Percentiles rank a stretch among this genome's conserved stretches.
Conservation (phyloP, 2,113 vertebrate species). For the Dromaius novaehollandiae region DNA sequence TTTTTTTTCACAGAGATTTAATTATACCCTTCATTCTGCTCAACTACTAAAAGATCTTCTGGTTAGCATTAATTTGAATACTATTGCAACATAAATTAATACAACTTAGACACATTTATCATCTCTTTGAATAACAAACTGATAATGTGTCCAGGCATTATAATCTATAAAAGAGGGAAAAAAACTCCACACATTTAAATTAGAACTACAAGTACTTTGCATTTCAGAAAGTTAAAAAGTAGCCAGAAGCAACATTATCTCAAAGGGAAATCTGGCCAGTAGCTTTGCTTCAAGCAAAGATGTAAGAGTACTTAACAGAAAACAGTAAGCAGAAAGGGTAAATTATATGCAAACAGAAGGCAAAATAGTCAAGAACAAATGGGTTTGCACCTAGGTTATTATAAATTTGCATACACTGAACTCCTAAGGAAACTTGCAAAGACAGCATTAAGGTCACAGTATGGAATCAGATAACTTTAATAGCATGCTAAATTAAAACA, state of each 20-base stretch:
- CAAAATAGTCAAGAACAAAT: not conserved
- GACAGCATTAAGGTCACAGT: not conserved
- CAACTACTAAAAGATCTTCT: constrained; percentile 15
- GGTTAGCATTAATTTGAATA: constrained; percentile 49
- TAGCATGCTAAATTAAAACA: not conserved
- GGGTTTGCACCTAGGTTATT: not conserved
- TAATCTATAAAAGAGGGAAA: constrained; percentile 3
- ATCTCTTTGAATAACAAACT: constrained; percentile 43
- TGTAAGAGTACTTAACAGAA: not conserved
- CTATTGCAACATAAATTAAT: constrained; percentile 33
- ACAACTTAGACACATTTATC: constrained; percentile 15
- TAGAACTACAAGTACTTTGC: not conserved
- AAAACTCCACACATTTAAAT: constrained; percentile 13
- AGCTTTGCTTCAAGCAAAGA: constrained; percentile 13
- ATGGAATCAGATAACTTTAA: not conserved
- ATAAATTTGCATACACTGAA: not conserved
- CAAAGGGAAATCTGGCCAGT: not conserved
- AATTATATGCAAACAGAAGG: not conserved
- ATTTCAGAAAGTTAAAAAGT: constrained; percentile 32
- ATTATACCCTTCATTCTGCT: constrained; percentile 41
- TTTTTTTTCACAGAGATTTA: constrained; percentile 37
- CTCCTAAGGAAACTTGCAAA: not conserved
- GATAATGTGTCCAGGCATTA: not conserved
- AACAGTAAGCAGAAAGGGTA: not conserved
- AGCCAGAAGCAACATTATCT: not conserved